A percentile compares a stretch with the other conserved stretches of the same genome.
Conservation (phyloP, 2,113 vertebrate species). For the Agelaius phoeniceus region DNA sequence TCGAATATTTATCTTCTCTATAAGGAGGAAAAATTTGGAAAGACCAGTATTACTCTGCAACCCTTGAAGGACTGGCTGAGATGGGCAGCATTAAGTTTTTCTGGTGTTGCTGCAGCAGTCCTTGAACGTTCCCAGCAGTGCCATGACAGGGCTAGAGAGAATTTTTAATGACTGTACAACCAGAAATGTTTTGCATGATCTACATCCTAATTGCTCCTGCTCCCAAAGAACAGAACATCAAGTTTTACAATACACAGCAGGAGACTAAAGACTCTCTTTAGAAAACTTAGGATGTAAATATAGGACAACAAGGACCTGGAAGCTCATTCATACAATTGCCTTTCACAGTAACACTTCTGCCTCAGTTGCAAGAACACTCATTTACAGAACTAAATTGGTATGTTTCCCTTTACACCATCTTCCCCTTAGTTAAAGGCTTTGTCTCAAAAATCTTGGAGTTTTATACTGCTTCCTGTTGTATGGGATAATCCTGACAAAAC, state of each 20-base stretch:
- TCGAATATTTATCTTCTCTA: background rate
- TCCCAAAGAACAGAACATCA: conserved; percentile 23
- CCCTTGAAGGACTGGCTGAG: background rate
- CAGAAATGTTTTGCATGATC: conserved; percentile 26
- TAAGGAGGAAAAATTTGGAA: background rate
- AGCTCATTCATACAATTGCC: background rate
- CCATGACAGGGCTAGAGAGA: background rate
- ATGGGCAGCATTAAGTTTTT: background rate
- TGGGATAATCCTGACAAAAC: rapidly evolving
- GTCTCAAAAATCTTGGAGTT: background rate
- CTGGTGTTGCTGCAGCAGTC: background rate
- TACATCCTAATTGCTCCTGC: conserved; percentile 27
- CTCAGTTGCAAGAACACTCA: background rate
- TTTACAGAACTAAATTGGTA: background rate
- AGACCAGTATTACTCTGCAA: background rate
- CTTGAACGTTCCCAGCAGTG: background rate
- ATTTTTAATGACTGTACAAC: conserved; percentile 21
- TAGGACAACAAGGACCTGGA: conserved; percentile 1
- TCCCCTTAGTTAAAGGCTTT: background rate
- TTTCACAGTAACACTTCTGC: background rate
- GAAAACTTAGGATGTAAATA: conserved; percentile 30
- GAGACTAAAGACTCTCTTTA: background rate
- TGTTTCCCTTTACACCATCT: background rate
- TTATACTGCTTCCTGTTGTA: background rate
- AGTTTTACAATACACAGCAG: conserved; percentile 1